Evolutionary conservation across 1,140 invertebrate genomes (phyloP).

Genomic region (Drosophila fuyamai): DNA sequence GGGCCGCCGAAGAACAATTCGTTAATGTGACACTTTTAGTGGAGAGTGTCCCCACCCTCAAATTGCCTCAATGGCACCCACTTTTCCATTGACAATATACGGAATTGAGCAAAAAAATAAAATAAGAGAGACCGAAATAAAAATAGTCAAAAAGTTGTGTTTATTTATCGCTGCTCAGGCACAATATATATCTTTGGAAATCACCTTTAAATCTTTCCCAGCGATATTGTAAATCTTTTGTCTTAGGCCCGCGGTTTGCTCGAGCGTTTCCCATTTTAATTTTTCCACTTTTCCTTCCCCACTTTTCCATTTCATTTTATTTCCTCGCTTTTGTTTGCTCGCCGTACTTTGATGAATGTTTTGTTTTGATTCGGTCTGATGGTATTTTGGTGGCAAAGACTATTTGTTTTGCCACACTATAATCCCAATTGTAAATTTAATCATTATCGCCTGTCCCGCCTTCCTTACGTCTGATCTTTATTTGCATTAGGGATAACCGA

Average conservation of each 20-base stretch:
- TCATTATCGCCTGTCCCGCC: constrained; percentile 26
- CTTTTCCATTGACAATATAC: constrained; percentile 7
- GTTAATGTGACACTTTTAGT: constrained; percentile 82
- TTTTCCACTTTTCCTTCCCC: constrained; percentile 23
- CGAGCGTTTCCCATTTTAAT: constrained; percentile 43
- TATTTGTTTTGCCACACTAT: constrained; percentile 35
- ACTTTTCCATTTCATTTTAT: constrained; percentile 17
- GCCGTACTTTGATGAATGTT: constrained; percentile 69
- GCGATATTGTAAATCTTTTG: constrained; percentile 84
- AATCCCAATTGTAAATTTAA: constrained; percentile 46
- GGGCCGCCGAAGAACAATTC: constrained; percentile 62
- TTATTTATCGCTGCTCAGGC: constrained; percentile 82
- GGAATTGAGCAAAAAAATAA: constrained; percentile 65
- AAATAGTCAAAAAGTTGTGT: constrained; percentile 69
- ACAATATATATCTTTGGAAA: constrained; percentile 84
- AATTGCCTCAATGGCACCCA: background rate
- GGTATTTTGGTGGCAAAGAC: constrained; percentile 61
- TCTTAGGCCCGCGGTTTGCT: constrained; percentile 68
- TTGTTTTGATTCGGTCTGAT: constrained; percentile 81
- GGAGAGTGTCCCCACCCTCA: constrained; percentile 34
- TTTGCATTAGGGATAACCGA: background rate
- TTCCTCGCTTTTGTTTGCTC: constrained; percentile 41
- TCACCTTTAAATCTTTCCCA: constrained; percentile 81
- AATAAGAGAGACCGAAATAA: constrained; percentile 37
- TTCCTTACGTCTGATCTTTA: constrained; percentile 5